Evolutionary conservation across 2,113 vertebrate genomes (phyloP).

Genomic region (Isichthys henryi): DNA sequence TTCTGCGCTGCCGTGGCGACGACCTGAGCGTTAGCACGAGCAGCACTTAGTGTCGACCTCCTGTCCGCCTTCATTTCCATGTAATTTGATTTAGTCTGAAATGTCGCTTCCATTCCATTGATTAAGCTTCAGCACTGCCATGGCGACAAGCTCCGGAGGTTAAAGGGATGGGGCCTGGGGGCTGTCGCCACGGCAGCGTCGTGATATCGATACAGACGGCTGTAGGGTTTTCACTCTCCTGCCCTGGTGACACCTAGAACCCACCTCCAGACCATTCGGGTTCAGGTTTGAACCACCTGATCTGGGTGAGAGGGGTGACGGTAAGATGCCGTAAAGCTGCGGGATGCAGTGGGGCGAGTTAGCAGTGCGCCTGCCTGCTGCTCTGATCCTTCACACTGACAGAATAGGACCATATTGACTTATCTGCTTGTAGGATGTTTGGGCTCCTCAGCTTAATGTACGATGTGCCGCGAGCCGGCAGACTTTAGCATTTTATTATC

Average conservation of each 20-base stretch:
- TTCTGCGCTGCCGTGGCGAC: conserved; percentile 62
- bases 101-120: conserved; percentile 87
- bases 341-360: neutral
- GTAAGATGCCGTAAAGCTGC: neutral
- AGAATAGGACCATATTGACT: conserved; percentile 57
- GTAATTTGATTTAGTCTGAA: conserved; percentile 93
- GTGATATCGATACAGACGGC: conserved; percentile 48
- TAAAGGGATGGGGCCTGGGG: conserved; percentile 58
- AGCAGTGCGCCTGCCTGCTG: conserved; percentile 12
- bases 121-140: conserved; percentile 76
- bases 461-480: conserved; percentile 41
- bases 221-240: neutral
- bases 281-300: neutral
- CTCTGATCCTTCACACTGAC: conserved; percentile 37
- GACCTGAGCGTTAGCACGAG: conserved; percentile 63
- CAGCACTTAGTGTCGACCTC: conserved; percentile 69
- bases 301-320: neutral
- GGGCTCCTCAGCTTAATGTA: conserved; percentile 51
- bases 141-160: conserved; percentile 66
- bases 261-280: neutral
- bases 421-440: conserved; percentile 43
- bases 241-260: neutral
- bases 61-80: conserved; percentile 80
- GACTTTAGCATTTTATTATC: conserved; percentile 44
- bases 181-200: conserved; percentile 44